Evolutionary conservation across 2,888 invertebrate species (phyloP), one percentile per base, ranked within the genome.

Genomic region (Epirrita christyi): DNA sequence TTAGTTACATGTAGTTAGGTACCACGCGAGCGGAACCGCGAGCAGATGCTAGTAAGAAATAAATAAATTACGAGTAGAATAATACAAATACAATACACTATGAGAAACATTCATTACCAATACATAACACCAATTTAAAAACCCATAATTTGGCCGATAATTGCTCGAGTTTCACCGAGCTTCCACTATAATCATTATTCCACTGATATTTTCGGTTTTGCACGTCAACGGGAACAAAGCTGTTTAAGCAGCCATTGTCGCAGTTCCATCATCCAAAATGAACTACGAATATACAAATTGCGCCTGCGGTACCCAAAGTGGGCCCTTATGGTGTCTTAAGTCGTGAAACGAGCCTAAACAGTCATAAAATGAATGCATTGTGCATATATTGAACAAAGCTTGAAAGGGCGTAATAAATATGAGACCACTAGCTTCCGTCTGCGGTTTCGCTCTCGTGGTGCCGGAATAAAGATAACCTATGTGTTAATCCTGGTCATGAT

Each of bases 181-280:
- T 58, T 53, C 43, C 11, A 43, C 13, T 46, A 53, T 58, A 52
- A 21, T n/a, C n/a, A n/a, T n/a, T 53, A 53, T 34, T 13, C 15
- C 21, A 21, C 21, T 21, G 21, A 29, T 27, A 41, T 56, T 32
- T 29, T 28, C 32, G 34, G n/a, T 28, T 34, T 48, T 43, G 36
- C 44, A 48, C 38, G 32, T 49, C 44, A n/a, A 38, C 3, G 37
- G 43, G 37, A 55, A 55, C 48, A 49, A 49, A 44, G 44, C 40
- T 6, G 29, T 14, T 46, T 53, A 40, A 38, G 44, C 28, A 10
- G 11, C 36, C 4, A 32, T 55, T 55, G 21, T 44, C n/a, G n/a
- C n/a, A n/a, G 36, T 49, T 49, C 0, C 21, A 15, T 10, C 13
- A 9, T 13, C 40, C 7, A 44, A 44, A 40, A 9, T 13, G 13